Evolutionary conservation across 2,113 vertebrate genomes (phyloP).

Genomic region (Aphyosemion australe): DNA sequence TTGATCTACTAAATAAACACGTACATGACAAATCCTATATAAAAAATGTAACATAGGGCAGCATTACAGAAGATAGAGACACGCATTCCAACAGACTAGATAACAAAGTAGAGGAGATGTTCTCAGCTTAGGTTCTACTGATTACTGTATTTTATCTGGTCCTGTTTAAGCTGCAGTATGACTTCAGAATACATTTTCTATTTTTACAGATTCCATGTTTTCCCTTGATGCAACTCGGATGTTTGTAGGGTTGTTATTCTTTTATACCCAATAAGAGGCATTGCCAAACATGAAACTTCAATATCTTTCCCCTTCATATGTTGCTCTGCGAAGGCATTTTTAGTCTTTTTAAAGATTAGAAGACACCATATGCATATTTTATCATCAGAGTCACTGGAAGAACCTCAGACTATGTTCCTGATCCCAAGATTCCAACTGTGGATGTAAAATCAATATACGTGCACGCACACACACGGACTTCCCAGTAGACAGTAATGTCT

Average conservation of each 20-base stretch:
- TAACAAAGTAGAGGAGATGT: conserved; percentile 14
- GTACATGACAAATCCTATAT: conserved; percentile 1
- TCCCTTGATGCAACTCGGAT: background rate
- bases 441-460: background rate
- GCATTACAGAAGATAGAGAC: conserved; percentile 12
- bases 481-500: conserved; percentile 24
- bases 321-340: conserved; percentile 4
- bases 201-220: conserved; percentile 13
- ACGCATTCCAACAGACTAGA: conserved; percentile 4
- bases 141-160: background rate
- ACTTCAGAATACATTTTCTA: conserved; percentile 15
- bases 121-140: background rate
- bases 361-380: background rate
- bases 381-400: conserved; percentile 6
- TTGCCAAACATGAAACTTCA: background rate
- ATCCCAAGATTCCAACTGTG: background rate
- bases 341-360: conserved; percentile 15
- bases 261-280: background rate
- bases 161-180: background rate
- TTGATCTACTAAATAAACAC: background rate
- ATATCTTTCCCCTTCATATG: background rate
- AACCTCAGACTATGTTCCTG: background rate
- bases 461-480: conserved; percentile 11
- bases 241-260: background rate
- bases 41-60: background rate